Conservation (phyloP, 35 echinoderm and acorn worm genomes). For the Eucidaris tribuloides region DNA sequence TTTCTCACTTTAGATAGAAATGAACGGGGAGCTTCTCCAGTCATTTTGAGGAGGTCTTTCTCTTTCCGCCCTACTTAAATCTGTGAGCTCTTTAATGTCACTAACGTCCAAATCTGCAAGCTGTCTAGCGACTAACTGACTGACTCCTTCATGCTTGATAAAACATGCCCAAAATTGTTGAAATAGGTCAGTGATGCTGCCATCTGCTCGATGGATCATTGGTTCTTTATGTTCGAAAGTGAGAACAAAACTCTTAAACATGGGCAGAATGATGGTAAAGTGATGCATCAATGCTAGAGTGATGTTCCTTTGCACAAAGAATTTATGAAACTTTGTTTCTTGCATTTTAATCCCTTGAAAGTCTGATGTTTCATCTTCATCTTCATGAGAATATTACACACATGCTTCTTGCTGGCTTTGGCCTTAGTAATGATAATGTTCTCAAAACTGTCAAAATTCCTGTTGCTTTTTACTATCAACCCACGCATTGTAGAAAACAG, state of each 20-base stretch:
- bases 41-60: conserved; percentile 37
- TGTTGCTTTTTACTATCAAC: conserved; percentile 6
- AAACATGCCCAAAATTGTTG: conserved; percentile 40
- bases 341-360: background rate
- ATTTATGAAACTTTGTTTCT: conserved; percentile 22
- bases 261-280: conserved; percentile 35
- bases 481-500: conserved; percentile 56
- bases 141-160: conserved; percentile 43
- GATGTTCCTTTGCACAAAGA: conserved; percentile 15
- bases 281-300: conserved; percentile 35
- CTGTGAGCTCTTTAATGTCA: conserved; percentile 24
- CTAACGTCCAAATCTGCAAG: conserved; percentile 25
- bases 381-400: conserved; percentile 4
- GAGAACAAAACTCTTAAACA: conserved; percentile 46
- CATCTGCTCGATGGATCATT: conserved; percentile 40
- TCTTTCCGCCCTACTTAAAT: conserved; percentile 11
- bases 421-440: conserved; percentile 17
- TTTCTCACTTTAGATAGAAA: conserved; percentile 26
- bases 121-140: conserved; percentile 17
- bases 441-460: conserved; percentile 11
- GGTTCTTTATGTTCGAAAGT: conserved; percentile 44
- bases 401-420: background rate
- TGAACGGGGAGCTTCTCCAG: background rate
- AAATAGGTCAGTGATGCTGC: conserved; percentile 45
- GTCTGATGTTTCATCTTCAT: conserved; percentile 40